A percentile compares a stretch with the other conserved stretches of the same genome.
Evolutionary conservation across 2,113 vertebrate genomes (phyloP).

Genomic region (Alectura lathami): DNA sequence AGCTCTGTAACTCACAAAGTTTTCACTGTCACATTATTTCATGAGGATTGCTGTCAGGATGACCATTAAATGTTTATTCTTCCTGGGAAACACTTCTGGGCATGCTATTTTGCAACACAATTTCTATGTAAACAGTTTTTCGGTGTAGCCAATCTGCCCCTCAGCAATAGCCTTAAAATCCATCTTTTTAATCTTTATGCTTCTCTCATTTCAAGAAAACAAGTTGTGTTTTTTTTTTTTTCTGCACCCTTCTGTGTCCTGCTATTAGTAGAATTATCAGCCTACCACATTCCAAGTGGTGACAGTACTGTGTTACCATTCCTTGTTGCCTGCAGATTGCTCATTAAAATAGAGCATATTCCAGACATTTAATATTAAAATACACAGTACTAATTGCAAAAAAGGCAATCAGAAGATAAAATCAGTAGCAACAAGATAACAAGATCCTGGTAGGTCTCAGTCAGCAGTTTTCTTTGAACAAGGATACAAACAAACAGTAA

Average conservation of each 20-base stretch:
- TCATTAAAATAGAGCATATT: conserved; percentile 10
- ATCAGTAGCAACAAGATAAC: not conserved
- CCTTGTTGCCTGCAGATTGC: not conserved
- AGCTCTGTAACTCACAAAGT: not conserved
- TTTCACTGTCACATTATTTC: not conserved
- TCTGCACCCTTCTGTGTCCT: not conserved
- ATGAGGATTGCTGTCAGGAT: not conserved
- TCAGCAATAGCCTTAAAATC: not conserved
- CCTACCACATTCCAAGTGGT: not conserved
- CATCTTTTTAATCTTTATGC: not conserved
- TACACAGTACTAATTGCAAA: conserved; percentile 20
- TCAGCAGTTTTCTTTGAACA: conserved; percentile 30
- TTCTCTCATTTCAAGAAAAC: not conserved
- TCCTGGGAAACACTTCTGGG: not conserved
- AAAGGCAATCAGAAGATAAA: conserved; percentile 25
- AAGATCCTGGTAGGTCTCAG: not conserved
- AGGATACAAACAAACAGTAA: not conserved
- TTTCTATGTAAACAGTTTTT: not conserved
- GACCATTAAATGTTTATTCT: not conserved
- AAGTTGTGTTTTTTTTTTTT: not conserved
- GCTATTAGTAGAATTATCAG: not conserved
- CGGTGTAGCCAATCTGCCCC: not conserved
- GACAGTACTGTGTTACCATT: not conserved
- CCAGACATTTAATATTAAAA: conserved; percentile 35
- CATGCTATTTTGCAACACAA: not conserved